phyloP scores from a whole-genome alignment of 2,113 vertebrate genomes.

The Carassius carassius region DNA sequence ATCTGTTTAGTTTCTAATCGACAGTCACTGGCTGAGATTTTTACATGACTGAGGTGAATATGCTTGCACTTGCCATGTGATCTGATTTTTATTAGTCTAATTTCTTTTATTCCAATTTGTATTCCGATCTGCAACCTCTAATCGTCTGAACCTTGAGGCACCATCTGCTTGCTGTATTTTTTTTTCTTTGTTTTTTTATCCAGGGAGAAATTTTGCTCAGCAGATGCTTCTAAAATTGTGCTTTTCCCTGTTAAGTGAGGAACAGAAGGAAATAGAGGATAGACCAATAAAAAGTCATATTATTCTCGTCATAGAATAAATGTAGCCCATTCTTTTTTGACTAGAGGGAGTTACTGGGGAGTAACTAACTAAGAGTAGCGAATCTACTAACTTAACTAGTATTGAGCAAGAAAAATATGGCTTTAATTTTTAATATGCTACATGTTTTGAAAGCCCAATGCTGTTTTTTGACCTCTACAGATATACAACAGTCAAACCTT shows the following conservation, averaged over 20 bases:
- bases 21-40: conserved; percentile 79
- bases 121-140: conserved; percentile 98
- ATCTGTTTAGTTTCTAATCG: conserved; percentile 92
- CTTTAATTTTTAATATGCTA: not conserved
- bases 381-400: not conserved
- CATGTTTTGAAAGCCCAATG: not conserved
- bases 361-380: not conserved
- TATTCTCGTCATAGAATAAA: not conserved
- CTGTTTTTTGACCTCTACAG: not conserved
- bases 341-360: not conserved
- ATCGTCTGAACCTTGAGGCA: conserved; percentile 96
- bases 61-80: conserved; percentile 87
- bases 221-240: conserved; percentile 91
- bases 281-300: not conserved
- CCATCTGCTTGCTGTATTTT: conserved; percentile 90
- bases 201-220: conserved; percentile 80
- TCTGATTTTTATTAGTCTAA: conserved; percentile 98
- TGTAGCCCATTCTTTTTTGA: not conserved
- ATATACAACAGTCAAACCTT: not conserved
- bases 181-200: conserved; percentile 59
- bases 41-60: conserved; percentile 71
- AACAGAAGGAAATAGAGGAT: conserved; percentile 48
- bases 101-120: conserved; percentile 99
- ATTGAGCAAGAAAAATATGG: not conserved
- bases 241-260: not conserved